Base-by-base conservation (phyloP, 1,140 invertebrate genomes). In the Centruroides vittatus region DNA sequence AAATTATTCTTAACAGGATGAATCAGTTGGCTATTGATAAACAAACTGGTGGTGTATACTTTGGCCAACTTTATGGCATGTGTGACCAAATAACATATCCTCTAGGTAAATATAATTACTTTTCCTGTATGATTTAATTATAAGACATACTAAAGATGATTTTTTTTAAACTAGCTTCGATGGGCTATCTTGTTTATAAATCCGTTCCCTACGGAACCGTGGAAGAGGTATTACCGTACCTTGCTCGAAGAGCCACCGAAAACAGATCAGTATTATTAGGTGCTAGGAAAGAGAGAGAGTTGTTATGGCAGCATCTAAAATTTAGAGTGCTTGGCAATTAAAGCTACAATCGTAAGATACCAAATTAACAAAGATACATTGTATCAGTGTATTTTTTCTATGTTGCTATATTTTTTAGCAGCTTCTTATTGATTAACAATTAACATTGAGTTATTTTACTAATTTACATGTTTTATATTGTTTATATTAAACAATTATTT, bases 151-250 rank as follows among this genome's bases (percentile, higher is more conserved):
- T 23, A 23, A 23, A 23, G 23, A 23, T 23, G 23, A 23, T 12
- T 53, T 47, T 41, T 35, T 35, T 61, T 75, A 76, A 12, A 72
- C 23, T 23, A 96, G 95, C 94, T 68, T 93, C 98, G 81, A 87
- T 92, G 52, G 95, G 95, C 57, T 99, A 97, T 74, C 96, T 93
- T 1, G 95, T 94, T 0, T 99, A 98, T 78, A 99, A 99, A 74
- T 98, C 98, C 76, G 89, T 98, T 62, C 94, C 96, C 0, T 99
- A 98, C 71, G 96, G 96, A 0, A 93, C 94, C 0, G 90, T 99
- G 2, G 84, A 93, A 64, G 93, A 98, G 77, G 96, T 69, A 1
- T 72, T 99, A 65, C 96, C 96, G 0, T 99, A 99, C 73, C 75
- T 99, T 62, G 96, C 93, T 1, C 82, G 96, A 55, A 79, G 96